Conservation (phyloP, 2,797 vertebrate genomes). For the Ceyx erithaca region DNA sequence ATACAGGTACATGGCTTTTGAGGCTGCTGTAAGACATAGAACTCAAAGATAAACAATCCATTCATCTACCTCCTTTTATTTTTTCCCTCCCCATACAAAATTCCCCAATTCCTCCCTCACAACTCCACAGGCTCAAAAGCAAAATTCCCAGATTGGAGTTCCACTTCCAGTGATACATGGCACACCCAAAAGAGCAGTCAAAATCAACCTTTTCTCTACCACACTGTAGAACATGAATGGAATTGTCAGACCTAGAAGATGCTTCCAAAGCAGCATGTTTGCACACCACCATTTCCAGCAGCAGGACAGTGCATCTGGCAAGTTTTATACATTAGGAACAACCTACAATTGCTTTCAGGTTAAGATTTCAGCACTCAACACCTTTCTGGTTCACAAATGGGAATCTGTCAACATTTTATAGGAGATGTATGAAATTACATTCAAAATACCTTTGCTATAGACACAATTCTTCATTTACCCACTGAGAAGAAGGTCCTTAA, state of each 20-base stretch:
- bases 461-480: not conserved
- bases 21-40: not conserved
- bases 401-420: not conserved
- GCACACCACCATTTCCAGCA: not conserved
- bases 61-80: not conserved
- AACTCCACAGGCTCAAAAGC: not conserved
- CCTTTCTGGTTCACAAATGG: not conserved
- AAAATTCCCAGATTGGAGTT: not conserved
- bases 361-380: not conserved
- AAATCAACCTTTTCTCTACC: not conserved
- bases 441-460: not conserved
- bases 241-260: not conserved
- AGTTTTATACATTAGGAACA: not conserved
- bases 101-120: not conserved
- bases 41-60: not conserved
- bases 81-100: not conserved
- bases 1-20: not conserved
- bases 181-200: not conserved
- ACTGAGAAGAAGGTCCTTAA: not conserved
- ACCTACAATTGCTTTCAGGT: not conserved
- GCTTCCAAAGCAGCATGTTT: not conserved
- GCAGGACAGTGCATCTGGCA: not conserved
- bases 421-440: not conserved
- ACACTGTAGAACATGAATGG: fast-evolving
- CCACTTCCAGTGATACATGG: not conserved